Evolutionary conservation across 2,113 vertebrate species (phyloP), one percentile per base, ranked within the genome.

Genomic region (Engraulis encrasicolus): DNA sequence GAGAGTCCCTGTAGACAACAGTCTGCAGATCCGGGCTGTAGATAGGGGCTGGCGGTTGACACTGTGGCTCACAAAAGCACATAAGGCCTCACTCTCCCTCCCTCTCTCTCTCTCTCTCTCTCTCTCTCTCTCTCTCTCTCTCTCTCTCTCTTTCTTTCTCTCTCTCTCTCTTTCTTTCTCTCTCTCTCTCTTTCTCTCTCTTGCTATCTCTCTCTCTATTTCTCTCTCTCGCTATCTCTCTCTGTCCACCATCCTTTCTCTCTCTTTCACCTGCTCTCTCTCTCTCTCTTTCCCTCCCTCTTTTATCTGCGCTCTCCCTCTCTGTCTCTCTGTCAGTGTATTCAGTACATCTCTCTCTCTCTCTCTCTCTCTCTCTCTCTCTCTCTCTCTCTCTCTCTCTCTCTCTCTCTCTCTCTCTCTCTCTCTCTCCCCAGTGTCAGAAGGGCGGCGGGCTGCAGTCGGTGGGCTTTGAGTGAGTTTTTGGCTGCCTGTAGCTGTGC

Each of bases 401-500:
- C 40, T 45, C 40, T 45, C 40, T 45, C 9, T 9, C 9, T 45
- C 40, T 45, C 40, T 34, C 80, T 84, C 61, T 34, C 83, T 54
- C 31, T 71, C 61, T 31, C 7, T 23, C 1, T 6, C 9, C 14
- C 23, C 61, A 45, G 50, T 18, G 31, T 77, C 80, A 31, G 31
- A 84, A 45, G 71, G 45, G 18, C 23, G 38, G 78, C 37, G 9
- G n/a, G n/a, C 61, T 31, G 23, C 12, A 45, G 37, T 12, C 27
- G 48, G 36, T 19, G 78, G 14, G 40, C 40, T 23, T 61, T 12
- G 15, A 58, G 61, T 71, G 58, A 82, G 80, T 50, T 23, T n/a
- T 54, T 80, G 36, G n/a, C 36, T 82, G 80, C 52, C 78, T 45
- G 77, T 38, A 74, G 71, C 50, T 78, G 50, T 37, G 78, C 18